Evolutionary conservation across 2,888 invertebrate genomes (phyloP).

Genomic region (Lathronympha strigana): DNA sequence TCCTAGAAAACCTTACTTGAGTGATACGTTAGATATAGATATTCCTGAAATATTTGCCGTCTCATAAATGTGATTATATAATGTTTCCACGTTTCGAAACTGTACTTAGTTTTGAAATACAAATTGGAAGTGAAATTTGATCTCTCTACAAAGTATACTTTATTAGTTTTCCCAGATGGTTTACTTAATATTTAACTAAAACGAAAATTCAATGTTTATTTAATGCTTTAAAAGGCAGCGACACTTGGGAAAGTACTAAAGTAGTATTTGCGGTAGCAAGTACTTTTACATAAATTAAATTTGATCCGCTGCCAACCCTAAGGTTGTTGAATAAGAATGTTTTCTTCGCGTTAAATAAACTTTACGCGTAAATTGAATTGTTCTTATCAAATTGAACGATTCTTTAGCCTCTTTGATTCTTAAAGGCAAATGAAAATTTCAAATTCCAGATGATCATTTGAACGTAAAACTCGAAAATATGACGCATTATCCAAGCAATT

Average conservation of each 20-base stretch:
- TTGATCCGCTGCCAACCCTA: constrained; percentile 22
- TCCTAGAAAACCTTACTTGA: too few relatives aligned
- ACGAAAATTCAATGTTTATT: background rate
- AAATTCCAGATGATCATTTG: background rate
- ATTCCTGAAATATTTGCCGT: too few relatives aligned
- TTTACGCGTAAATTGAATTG: constrained; percentile 27
- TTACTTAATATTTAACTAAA: background rate
- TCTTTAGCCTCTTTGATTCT: constrained; percentile 3
- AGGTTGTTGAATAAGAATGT: constrained; percentile 29
- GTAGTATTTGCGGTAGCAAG: too few relatives aligned
- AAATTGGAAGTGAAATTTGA: too few relatives aligned
- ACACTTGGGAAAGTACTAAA: background rate
- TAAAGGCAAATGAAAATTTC: background rate
- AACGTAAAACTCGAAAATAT: background rate
- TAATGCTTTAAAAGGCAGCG: background rate
- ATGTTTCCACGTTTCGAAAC: too few relatives aligned
- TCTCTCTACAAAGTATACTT: too few relatives aligned
- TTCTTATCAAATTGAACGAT: constrained; percentile 22
- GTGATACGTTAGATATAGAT: too few relatives aligned
- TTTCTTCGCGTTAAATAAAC: constrained; percentile 20
- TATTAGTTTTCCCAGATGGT: background rate
- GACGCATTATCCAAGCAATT: constrained; percentile 6
- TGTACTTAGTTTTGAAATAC: too few relatives aligned
- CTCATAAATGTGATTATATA: too few relatives aligned
- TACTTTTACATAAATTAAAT: constrained; percentile 7